Evolutionary conservation across 2,113 vertebrate species (phyloP).

Genomic region (Ptilorrhoa leucosticta): DNA sequence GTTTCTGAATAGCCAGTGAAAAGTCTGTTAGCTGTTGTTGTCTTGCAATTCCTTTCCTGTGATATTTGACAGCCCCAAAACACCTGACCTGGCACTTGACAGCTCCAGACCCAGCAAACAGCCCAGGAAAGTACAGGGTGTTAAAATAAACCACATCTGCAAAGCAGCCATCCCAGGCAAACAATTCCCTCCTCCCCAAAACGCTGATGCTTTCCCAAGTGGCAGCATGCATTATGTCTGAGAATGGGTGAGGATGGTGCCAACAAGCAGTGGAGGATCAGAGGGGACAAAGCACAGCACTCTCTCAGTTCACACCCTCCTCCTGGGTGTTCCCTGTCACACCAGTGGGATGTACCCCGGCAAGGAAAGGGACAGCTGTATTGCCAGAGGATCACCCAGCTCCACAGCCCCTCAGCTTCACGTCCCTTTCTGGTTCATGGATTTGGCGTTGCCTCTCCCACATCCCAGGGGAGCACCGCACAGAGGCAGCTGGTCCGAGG

Average conservation of each 20-base stretch:
- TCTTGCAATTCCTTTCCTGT: background rate
- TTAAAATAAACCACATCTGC: background rate
- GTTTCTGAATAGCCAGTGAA: background rate
- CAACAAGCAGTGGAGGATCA: background rate
- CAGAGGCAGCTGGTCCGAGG: background rate
- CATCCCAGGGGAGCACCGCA: background rate
- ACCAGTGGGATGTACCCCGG: background rate
- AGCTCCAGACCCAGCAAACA: background rate
- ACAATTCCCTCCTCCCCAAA: background rate
- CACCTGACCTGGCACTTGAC: background rate
- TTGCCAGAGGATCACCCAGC: background rate
- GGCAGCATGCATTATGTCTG: background rate
- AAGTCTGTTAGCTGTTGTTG: background rate
- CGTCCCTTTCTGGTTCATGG: background rate
- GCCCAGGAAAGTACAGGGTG: background rate
- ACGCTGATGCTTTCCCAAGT: rapidly evolving
- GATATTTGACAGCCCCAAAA: background rate
- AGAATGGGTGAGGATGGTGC: background rate
- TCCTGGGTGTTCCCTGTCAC: background rate
- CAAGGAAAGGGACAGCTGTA: background rate
- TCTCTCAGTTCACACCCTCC: background rate
- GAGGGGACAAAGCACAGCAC: background rate
- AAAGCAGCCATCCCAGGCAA: background rate
- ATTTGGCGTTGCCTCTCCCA: background rate
- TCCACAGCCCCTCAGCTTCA: background rate